Evolutionary conservation across 1,140 invertebrate genomes (phyloP).

Genomic region (Physella acuta): DNA sequence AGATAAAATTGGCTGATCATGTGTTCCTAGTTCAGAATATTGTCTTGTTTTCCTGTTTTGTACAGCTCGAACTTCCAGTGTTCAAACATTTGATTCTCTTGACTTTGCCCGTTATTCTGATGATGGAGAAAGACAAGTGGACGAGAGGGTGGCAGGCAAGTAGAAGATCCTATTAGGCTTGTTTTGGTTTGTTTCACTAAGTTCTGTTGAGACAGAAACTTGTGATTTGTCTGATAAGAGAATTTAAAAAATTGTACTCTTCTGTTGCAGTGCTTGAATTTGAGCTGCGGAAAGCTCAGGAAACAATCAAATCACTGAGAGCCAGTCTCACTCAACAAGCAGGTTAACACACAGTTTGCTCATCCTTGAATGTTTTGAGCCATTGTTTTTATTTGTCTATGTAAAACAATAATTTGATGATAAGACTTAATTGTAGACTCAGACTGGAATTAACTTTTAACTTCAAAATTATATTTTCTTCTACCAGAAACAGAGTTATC

Average conservation of each 20-base stretch:
- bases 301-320: constrained; percentile 80
- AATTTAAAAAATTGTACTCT: too few relatives aligned
- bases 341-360: constrained; percentile 39
- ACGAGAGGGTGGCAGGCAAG: constrained; percentile 73
- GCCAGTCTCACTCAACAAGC: constrained; percentile 73
- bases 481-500: constrained; percentile 68
- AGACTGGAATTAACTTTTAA: not conserved
- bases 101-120: constrained; percentile 86
- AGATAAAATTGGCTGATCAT: too few relatives aligned
- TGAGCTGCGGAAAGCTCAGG: constrained; percentile 83
- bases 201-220: not conserved
- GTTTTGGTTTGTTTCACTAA: not conserved
- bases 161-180: not conserved
- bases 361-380: too few relatives aligned
- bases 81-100: constrained; percentile 84
- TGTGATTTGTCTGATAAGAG: too few relatives aligned
- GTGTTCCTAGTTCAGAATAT: too few relatives aligned
- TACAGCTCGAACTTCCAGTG: constrained; percentile 80
- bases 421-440: not conserved
- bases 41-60: too few relatives aligned
- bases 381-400: too few relatives aligned
- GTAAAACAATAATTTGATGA: too few relatives aligned
- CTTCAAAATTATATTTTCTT: constrained; percentile 11
- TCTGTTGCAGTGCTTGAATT: constrained; percentile 74
- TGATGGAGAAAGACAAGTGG: constrained; percentile 76